These are phyloP conservation scores for Trachelus troglodyta DNA, from an alignment of 2,888 invertebrate species.

Conservation along the genomic window DNA sequence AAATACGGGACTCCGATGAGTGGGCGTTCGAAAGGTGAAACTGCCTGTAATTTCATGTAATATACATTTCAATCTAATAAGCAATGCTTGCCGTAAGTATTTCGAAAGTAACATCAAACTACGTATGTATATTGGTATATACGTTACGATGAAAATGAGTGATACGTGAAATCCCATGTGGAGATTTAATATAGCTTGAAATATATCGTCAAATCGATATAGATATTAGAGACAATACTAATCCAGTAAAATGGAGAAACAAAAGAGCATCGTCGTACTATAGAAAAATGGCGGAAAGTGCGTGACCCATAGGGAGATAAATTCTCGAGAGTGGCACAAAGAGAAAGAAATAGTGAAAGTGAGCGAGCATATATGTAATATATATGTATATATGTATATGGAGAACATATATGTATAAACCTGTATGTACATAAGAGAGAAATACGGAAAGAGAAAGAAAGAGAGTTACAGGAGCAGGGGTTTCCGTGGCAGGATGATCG, in stretches of 20 bases:
- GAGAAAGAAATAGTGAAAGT: slow-evolving; percentile 17
- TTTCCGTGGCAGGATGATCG: slow-evolving; percentile 64
- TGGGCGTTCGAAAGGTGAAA: slow-evolving; percentile 37
- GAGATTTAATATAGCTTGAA: neutral
- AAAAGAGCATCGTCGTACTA: neutral
- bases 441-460: neutral
- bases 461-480: slow-evolving; percentile 41
- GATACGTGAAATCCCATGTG: neutral
- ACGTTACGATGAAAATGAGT: neutral
- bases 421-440: neutral
- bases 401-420: neutral
- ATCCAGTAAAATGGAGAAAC: neutral
- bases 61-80: neutral
- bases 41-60: neutral
- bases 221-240: neutral
- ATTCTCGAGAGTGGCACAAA: slow-evolving; percentile 18
- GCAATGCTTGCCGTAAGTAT: neutral
- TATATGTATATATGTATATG: too few species aligned
- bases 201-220: neutral
- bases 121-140: neutral
- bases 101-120: neutral
- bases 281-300: neutral
- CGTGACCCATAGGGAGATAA: neutral
- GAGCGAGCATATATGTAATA: neutral
- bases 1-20: slow-evolving; percentile 4